A percentile compares a stretch with the other conserved stretches of the same genome.
Evolutionary conservation across 2,797 vertebrate species (phyloP).

Genomic region (Triplophysa yarkandensis): DNA sequence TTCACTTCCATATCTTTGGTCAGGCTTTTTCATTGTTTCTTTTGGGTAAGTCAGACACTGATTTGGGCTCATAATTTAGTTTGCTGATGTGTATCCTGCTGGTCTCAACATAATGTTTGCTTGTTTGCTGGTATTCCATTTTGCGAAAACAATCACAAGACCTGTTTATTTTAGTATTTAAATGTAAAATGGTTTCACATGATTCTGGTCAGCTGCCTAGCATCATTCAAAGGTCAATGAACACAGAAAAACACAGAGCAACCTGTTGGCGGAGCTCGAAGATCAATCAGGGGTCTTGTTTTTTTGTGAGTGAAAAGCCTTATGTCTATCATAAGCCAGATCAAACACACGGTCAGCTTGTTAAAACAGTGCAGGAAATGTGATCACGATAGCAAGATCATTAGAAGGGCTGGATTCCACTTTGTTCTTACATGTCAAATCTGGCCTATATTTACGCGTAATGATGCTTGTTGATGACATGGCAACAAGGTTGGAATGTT

Average conservation of each 20-base stretch:
- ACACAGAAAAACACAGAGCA: conserved; percentile 1
- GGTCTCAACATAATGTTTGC: conserved; percentile 1
- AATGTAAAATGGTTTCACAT: conserved; percentile 21
- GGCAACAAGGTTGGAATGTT: neutral
- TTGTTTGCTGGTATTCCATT: conserved; percentile 12
- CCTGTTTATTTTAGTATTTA: neutral
- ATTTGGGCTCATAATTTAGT: neutral
- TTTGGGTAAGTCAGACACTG: conserved; percentile 47
- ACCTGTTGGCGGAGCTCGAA: conserved; percentile 30
- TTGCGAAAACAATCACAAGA: conserved; percentile 30
- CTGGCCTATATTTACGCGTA: conserved; percentile 9
- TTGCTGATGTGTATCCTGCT: conserved; percentile 5
- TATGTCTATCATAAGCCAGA: conserved; percentile 26
- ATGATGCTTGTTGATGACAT: neutral
- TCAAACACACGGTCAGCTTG: conserved; percentile 4
- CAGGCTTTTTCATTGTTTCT: conserved; percentile 13
- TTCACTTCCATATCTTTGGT: neutral
- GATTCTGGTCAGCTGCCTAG: conserved; percentile 11
- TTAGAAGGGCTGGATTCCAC: neutral
- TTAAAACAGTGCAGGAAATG: conserved; percentile 29
- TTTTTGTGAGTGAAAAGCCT: neutral
- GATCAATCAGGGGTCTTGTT: conserved; percentile 15
- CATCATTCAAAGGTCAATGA: conserved; percentile 11
- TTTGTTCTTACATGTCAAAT: conserved; percentile 21
- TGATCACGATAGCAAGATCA: conserved; percentile 16